Conservation (phyloP, 2,113 vertebrate genomes). For the Colius striatus region DNA sequence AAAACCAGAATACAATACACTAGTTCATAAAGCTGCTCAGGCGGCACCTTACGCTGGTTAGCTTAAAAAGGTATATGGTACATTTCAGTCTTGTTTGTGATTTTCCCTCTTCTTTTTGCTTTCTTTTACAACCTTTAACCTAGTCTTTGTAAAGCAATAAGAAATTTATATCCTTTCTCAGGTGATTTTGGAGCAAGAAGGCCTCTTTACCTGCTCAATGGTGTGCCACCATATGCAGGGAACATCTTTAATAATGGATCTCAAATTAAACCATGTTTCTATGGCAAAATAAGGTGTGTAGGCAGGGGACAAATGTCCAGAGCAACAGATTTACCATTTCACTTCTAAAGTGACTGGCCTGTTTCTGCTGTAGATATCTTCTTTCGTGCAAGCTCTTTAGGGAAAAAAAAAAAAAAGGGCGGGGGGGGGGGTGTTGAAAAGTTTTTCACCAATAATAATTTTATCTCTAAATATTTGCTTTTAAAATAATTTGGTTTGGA, state of each 20-base stretch:
- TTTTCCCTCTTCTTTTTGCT: background rate
- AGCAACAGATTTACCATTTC: background rate
- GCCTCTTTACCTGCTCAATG: background rate
- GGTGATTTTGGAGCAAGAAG: background rate
- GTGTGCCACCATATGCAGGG: background rate
- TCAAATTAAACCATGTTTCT: background rate
- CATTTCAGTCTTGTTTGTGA: slow-evolving; percentile 6
- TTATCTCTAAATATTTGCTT: background rate
- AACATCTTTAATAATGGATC: background rate
- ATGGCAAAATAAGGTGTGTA: background rate
- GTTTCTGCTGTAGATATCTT: background rate
- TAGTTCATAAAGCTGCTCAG: background rate
- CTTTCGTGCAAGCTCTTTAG: background rate
- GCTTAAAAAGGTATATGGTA: background rate
- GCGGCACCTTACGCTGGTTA: slow-evolving; percentile 11
- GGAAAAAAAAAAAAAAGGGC: background rate
- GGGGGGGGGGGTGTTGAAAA: background rate
- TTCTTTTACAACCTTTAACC: background rate
- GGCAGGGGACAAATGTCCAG: background rate
- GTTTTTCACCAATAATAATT: background rate
- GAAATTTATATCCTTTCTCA: background rate
- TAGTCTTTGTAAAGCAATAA: background rate
- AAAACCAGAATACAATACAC: slow-evolving; percentile 16
- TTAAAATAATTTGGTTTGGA: background rate
- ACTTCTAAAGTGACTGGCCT: background rate